Conservation (phyloP, 2,888 invertebrate species). For the Sinopyrophorus schimmeli region DNA sequence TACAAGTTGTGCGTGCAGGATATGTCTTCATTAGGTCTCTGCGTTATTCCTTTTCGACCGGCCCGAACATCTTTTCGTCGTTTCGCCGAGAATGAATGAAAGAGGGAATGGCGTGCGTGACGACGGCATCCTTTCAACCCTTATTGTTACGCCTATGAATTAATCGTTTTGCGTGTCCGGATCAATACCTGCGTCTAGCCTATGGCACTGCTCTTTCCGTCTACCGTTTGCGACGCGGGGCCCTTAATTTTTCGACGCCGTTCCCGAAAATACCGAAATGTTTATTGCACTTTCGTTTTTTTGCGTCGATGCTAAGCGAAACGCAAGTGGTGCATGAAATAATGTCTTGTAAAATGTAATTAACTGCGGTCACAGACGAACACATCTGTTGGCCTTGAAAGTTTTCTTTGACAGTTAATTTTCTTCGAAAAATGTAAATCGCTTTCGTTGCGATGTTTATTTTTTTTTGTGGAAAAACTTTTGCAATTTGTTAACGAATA, state of each 20-base stretch:
- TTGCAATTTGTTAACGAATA: no score
- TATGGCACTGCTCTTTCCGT: slow-evolving; percentile 21
- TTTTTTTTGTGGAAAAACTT: no score
- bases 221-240: slow-evolving; percentile 10
- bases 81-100: no score
- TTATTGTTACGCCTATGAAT: slow-evolving; percentile 16
- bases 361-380: slow-evolving; percentile 1
- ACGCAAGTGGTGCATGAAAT: slow-evolving; percentile 6
- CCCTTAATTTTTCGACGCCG: slow-evolving; percentile 14
- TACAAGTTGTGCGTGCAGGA: no score
- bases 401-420: no score
- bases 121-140: not conserved
- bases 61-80: no score
- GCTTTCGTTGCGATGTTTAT: no score
- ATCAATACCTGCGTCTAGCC: slow-evolving; percentile 36
- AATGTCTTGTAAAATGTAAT: slow-evolving; percentile 1
- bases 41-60: no score
- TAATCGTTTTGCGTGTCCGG: slow-evolving; percentile 27
- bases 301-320: not conserved
- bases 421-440: no score
- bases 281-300: not conserved
- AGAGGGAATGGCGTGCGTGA: no score
- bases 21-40: no score
- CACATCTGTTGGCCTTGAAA: no score
- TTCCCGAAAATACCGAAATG: not conserved